These are phyloP conservation scores for Junco hyemalis DNA, from an alignment of 2,113 vertebrate species.

Conservation along the genomic window DNA sequence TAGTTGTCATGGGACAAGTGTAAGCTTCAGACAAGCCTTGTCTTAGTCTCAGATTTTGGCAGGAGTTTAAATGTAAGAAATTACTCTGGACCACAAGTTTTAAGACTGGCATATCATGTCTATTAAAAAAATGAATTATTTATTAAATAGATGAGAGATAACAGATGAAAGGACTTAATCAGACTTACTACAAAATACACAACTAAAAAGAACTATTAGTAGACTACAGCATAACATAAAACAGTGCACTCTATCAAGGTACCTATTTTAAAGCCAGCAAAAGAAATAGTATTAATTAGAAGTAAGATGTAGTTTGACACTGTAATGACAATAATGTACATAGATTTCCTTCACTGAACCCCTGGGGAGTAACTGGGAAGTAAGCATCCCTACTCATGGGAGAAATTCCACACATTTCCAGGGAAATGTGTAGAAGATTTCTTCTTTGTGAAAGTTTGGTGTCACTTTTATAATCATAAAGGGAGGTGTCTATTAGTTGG, in stretches of 20 bases:
- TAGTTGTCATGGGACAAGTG: background rate
- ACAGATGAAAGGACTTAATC: background rate
- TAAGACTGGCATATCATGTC: background rate
- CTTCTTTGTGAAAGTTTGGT: background rate
- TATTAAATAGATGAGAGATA: background rate
- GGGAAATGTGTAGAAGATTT: background rate
- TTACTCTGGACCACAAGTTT: background rate
- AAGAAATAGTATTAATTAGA: background rate
- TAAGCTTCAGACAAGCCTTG: background rate
- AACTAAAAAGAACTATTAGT: background rate
- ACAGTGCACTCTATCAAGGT: background rate
- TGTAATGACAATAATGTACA: background rate
- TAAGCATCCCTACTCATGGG: background rate
- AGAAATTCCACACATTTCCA: background rate
- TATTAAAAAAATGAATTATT: background rate
- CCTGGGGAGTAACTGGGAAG: background rate
- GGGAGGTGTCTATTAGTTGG: background rate
- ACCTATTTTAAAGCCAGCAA: background rate
- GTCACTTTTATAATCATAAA: rapidly evolving
- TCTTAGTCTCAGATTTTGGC: background rate
- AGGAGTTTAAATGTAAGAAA: background rate
- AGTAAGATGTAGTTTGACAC: background rate
- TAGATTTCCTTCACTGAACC: background rate
- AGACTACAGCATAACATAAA: background rate
- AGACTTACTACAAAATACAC: background rate